Percentiles rank a stretch among this genome's conserved stretches.
These are phyloP conservation scores for Eolophus roseicapilla DNA, from an alignment of 2,113 vertebrate genomes.

Conservation along the genomic window DNA sequence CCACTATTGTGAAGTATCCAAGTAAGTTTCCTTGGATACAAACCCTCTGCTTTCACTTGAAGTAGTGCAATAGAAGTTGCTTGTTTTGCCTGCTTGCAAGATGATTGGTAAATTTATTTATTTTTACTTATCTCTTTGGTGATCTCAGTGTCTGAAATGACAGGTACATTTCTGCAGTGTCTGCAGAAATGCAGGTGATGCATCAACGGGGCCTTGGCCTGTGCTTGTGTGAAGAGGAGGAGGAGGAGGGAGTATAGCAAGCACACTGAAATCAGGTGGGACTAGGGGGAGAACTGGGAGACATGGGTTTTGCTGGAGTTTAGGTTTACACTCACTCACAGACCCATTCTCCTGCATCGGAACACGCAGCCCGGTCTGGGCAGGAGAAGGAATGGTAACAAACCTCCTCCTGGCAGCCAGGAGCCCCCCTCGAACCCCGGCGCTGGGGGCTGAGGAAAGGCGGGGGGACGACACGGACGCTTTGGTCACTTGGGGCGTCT, in stretches of 20 bases:
- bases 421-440: too few relatives aligned
- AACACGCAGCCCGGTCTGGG: too few relatives aligned
- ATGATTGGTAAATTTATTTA: not conserved
- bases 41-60: not conserved
- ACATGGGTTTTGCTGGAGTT: too few relatives aligned
- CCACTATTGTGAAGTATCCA: fast-evolving
- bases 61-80: fast-evolving
- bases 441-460: too few relatives aligned
- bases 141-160: not conserved
- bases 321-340: too few relatives aligned
- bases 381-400: too few relatives aligned
- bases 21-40: not conserved
- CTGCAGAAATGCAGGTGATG: not conserved
- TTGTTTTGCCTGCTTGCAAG: not conserved
- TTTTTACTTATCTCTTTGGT: not conserved
- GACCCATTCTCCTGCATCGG: too few relatives aligned
- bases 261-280: not conserved
- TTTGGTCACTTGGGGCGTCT: too few relatives aligned
- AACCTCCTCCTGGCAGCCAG: too few relatives aligned
- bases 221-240: too few relatives aligned
- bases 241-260: fast-evolving
- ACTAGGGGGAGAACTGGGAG: too few relatives aligned
- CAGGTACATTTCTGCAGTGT: not conserved
- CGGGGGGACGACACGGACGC: too few relatives aligned
- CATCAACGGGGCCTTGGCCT: fast-evolving